phyloP scores from a whole-genome alignment of 2,113 vertebrate species.

The Chiloscyllium plagiosum region DNA sequence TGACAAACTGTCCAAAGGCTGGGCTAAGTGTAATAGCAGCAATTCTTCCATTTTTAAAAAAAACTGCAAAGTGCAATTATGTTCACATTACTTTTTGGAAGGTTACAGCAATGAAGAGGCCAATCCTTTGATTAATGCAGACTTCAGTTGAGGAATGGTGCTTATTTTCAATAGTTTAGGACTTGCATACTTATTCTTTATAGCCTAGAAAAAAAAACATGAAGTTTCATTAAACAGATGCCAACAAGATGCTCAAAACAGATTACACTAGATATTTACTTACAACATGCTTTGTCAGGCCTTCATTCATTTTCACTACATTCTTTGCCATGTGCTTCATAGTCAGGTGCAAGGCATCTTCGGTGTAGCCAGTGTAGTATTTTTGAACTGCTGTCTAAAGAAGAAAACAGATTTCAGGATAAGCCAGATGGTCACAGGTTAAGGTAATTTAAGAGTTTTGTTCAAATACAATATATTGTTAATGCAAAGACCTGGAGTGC shows the following conservation, averaged over 20 bases:
- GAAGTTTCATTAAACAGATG: not conserved
- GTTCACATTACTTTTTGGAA: not conserved
- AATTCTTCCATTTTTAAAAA: not conserved
- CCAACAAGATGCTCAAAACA: not conserved
- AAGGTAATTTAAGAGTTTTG: too few species aligned
- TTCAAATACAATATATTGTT: too few species aligned
- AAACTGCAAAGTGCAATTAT: not conserved
- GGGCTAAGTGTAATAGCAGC: not conserved
- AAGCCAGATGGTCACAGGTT: not conserved
- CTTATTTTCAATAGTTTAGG: conserved; percentile 74
- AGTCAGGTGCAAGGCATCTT: conserved; percentile 59
- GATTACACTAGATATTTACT: conserved; percentile 44
- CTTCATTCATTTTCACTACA: conserved; percentile 67
- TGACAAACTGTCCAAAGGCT: not conserved
- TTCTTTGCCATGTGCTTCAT: conserved; percentile 90
- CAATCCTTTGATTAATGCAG: conserved; percentile 55
- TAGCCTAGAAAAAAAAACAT: conserved; percentile 56
- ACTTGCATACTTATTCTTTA: conserved; percentile 81
- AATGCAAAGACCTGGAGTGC: too few species aligned
- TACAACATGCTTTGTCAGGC: conserved; percentile 71
- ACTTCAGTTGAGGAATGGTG: conserved; percentile 68
- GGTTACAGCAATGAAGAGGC: conserved; percentile 56
- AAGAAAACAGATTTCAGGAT: not conserved
- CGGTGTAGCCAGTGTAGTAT: conserved; percentile 73
- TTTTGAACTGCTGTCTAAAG: conserved; percentile 71